Evolutionary conservation across 2,888 invertebrate species (phyloP), one percentile per base, ranked within the genome.

Genomic region (Chymomyza fuscimana): DNA sequence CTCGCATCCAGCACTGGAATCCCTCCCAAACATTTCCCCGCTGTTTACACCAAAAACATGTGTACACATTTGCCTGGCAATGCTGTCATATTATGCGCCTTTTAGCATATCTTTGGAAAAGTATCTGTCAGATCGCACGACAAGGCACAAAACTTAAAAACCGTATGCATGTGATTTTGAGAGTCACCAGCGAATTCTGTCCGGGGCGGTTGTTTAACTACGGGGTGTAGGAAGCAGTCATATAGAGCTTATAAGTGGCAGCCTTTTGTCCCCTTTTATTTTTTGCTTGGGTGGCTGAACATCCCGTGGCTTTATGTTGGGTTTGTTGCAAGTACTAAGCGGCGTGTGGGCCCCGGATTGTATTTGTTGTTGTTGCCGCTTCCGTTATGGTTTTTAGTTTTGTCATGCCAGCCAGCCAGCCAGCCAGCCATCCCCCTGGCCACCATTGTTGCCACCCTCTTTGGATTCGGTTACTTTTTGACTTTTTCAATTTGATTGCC

Each of bases 121-220:
- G 86, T 86, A 87, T 85, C 87, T 87, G 63, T 1, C 76, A 79
- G 83, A 84, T 84, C 85, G 82, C 84, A 25, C 87, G 87, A 88
- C 87, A 86, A 79, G 87, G 88, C 80, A 88, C 82, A 82, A 82
- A 87, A 87, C 87, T 85, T 78, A 79, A 81, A 87, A 88, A 86
- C 82, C 89, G 80, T 88, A 87, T 87, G 87, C 86, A 88, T 82
- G 76, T 81, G 84, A 83, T 87, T 88, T 82, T 60, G 64, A 56
- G 58, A 25, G 19, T 19, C 52, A 19, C 16, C 52, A 12, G 25
- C 19, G 58, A 7, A 5, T 58, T 0, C 25, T 25, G 25, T 22
- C 25, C 5, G 58, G 19, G 58, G 58, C 25, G 58, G 58, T 58
- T 25, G 12, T 5, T 22, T 9, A 12, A 15, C 40, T 12, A 46